Evolutionary conservation across 2,113 vertebrate species (phyloP).

Genomic region (Aldabrachelys gigantea): DNA sequence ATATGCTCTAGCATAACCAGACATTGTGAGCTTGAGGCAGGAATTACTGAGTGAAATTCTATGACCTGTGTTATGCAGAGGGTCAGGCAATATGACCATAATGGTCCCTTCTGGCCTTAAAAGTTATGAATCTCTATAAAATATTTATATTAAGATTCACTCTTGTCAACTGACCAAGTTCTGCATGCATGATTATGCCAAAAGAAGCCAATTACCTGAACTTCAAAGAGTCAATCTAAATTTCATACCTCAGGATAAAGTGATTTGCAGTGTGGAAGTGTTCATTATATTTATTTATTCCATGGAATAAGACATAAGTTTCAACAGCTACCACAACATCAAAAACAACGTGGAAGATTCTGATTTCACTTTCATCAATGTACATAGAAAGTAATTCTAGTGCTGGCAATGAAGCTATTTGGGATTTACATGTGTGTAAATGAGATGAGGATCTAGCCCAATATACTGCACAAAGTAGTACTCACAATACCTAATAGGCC

Average conservation of each 20-base stretch:
- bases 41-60: neutral
- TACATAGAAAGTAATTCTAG: neutral
- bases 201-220: neutral
- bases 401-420: neutral
- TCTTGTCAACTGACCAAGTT: slow-evolving; percentile 34
- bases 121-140: neutral
- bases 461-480: neutral
- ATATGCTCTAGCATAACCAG: neutral
- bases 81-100: neutral
- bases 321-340: neutral
- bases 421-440: slow-evolving; percentile 20
- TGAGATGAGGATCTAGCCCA: neutral
- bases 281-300: neutral
- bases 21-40: neutral
- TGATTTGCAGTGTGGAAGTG: neutral
- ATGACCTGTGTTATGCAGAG: neutral
- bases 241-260: neutral
- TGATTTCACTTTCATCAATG: neutral
- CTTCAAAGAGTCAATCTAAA: neutral
- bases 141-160: slow-evolving; percentile 42
- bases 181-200: neutral
- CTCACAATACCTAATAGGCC: neutral
- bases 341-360: neutral
- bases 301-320: neutral
- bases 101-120: neutral